Evolutionary conservation across 2,888 invertebrate species (phyloP).

Genomic region (Apantesis nais): DNA sequence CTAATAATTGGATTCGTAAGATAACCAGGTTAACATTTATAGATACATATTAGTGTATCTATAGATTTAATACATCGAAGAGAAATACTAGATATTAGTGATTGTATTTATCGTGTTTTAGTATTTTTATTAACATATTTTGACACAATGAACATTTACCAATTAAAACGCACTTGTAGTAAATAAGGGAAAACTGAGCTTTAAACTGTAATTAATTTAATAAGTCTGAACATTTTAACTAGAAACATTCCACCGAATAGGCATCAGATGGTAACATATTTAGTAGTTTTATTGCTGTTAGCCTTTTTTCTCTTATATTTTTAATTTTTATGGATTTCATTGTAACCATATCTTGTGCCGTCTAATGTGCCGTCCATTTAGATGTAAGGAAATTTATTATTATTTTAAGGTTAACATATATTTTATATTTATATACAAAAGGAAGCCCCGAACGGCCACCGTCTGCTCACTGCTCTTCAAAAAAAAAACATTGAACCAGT

Average conservation of each 20-base stretch:
- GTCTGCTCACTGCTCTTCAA: no score
- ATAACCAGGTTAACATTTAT: neutral
- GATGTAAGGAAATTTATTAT: slow-evolving; percentile 6
- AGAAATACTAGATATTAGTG: neutral
- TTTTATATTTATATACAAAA: neutral
- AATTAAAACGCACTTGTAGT: slow-evolving; percentile 12
- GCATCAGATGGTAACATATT: slow-evolving; percentile 3
- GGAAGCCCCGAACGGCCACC: no score
- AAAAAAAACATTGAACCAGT: neutral
- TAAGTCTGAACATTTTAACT: slow-evolving; percentile 28
- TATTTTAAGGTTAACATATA: neutral
- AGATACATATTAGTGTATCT: neutral
- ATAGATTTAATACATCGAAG: slow-evolving; percentile 10
- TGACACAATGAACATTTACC: neutral
- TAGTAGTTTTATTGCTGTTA: neutral
- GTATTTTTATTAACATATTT: neutral
- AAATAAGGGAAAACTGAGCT: slow-evolving; percentile 43
- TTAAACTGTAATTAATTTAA: slow-evolving; percentile 24
- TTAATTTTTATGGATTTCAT: slow-evolving; percentile 4
- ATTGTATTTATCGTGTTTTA: no score
- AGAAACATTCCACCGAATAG: slow-evolving; percentile 39
- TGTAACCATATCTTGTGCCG: neutral
- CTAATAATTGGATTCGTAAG: neutral
- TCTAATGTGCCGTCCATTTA: slow-evolving; percentile 28
- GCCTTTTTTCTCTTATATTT: slow-evolving; percentile 7